Percentiles rank a stretch among this genome's conserved stretches.
Conservation (phyloP, 2,888 invertebrate species). For the Lypha dubia region DNA sequence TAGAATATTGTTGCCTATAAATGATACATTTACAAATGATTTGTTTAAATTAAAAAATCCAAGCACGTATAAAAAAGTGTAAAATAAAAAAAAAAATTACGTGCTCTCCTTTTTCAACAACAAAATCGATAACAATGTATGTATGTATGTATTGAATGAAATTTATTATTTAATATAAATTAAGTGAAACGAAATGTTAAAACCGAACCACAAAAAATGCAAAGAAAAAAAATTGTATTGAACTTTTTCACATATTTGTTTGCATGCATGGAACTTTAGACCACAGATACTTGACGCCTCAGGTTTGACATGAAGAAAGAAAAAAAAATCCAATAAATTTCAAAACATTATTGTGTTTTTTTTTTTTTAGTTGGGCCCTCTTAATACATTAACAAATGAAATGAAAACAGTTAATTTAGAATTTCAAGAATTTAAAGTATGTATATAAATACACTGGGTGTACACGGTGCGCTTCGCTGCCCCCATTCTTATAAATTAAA, state of each 20-base stretch:
- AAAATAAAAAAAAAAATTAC: slow-evolving; percentile 48
- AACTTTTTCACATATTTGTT: slow-evolving; percentile 41
- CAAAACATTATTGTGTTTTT: background rate
- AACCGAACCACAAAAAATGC: slow-evolving; percentile 2
- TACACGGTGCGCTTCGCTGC: too few species aligned
- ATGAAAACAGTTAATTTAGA: slow-evolving; percentile 45
- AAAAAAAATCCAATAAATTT: slow-evolving; percentile 3
- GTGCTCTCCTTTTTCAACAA: slow-evolving; percentile 48
- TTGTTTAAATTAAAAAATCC: slow-evolving; percentile 31
- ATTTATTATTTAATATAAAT: slow-evolving; percentile 63
- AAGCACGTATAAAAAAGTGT: slow-evolving; percentile 50
- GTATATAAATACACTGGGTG: background rate
- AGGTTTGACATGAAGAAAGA: slow-evolving; percentile 31
- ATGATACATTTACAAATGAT: slow-evolving; percentile 31
- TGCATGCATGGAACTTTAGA: slow-evolving; percentile 9
- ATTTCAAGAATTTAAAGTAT: slow-evolving; percentile 38
- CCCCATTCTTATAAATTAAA: too few species aligned
- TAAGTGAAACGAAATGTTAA: slow-evolving; percentile 30
- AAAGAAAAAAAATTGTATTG: slow-evolving; percentile 7
- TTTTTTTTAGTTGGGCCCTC: background rate
- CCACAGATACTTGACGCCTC: slow-evolving; percentile 64
- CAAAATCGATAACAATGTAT: slow-evolving; percentile 43
- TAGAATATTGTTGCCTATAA: slow-evolving; percentile 29
- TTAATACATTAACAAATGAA: background rate
- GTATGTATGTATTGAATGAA: slow-evolving; percentile 53